Base-by-base conservation (phyloP, 2,888 invertebrate species). In the Microplitis manilae region DNA sequence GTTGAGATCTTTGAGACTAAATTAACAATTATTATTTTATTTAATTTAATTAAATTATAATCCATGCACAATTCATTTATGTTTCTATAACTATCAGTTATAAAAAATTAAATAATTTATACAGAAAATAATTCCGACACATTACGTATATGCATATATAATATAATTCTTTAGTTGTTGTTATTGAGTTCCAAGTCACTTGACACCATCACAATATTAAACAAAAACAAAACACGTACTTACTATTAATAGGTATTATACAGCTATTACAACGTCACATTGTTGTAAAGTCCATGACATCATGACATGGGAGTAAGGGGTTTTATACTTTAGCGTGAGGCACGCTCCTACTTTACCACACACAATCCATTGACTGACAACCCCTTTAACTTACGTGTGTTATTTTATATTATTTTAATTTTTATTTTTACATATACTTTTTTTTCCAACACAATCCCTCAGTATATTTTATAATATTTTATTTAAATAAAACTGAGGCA, bases 181-280 rank as follows among this genome's bases (percentile, higher is more conserved):
- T 77, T 9, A 62, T 77, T 79, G 83, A 78, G 80, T 85, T 83
- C 75, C 81, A 79, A 82, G 77, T 81, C 77, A 81, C 77, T 81
- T 80, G 83, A 83, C 82, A 83, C 80, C 79, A 73, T 30, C 30
- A 30, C 79, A 80, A 83, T 84, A 83, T 85, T 83, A 82, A 80
- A 69, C 80, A 77, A 76, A 2, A 30, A 50, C 13, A 50, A 50
- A 81, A 83, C 83, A 77, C 80, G 78, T 83, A 81, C 76, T 68
- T 77, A 68, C 83, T 81, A 84, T 85, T 50, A 50, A 13, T 50
- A 50, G 5, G 13, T 50, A 50, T 50, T 86, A 84, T 82, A 83
- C 84, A 83, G 81, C 81, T 81, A 84, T 86, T 85, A 86, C 81
- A 77, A 82, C 84, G 82, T 84, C 82, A 83, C 83, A 83, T 79